phyloP scores from a whole-genome alignment of 2,888 invertebrate species.

The Acholoe squamosa region DNA sequence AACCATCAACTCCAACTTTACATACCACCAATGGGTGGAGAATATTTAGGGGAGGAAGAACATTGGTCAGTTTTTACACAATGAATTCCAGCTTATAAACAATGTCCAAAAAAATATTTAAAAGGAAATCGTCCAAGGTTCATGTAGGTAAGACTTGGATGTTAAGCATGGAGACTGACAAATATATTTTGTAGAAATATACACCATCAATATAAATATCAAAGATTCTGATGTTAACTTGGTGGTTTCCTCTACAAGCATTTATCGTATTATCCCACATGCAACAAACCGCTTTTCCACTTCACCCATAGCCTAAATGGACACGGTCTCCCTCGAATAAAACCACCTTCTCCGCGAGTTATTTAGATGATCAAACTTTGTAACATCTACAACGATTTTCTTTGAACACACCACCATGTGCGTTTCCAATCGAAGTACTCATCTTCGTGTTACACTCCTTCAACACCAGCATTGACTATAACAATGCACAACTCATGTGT shows the following conservation, averaged over 20 bases:
- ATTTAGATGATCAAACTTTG: neutral
- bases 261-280: neutral
- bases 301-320: neutral
- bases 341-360: neutral
- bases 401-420: neutral
- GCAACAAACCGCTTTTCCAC: neutral
- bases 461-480: neutral
- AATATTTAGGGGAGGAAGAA: neutral
- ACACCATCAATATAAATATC: slow-evolving; percentile 40
- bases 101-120: slow-evolving; percentile 17
- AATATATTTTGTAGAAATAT: slow-evolving; percentile 39
- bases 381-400: neutral
- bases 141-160: neutral
- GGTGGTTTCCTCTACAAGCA: slow-evolving; percentile 28
- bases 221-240: neutral
- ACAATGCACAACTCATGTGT: neutral
- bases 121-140: neutral
- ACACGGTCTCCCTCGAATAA: neutral
- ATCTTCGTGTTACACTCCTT: neutral
- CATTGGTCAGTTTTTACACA: neutral
- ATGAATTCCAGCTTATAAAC: neutral
- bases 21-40: neutral
- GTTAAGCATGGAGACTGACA: slow-evolving; percentile 33
- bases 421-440: neutral
- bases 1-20: neutral